Percentiles rank a stretch among this genome's conserved stretches.
Conservation (phyloP, 2,113 vertebrate genomes). For the Nansenia antarctica region DNA sequence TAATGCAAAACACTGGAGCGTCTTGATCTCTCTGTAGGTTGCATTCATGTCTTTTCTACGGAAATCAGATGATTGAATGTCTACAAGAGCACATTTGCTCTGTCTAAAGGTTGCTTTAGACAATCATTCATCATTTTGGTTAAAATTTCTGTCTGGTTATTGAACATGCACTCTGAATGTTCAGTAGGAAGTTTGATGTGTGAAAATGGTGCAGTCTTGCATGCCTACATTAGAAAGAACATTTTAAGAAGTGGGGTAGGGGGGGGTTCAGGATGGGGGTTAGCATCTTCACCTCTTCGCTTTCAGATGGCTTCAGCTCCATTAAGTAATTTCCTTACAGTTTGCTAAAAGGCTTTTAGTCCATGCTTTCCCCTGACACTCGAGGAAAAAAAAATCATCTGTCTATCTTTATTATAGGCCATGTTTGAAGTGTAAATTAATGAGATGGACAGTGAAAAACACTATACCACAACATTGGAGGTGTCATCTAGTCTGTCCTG, state of each 20-base stretch:
- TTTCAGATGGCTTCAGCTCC: conserved; percentile 61
- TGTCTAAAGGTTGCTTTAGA: conserved; percentile 1
- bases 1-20: conserved; percentile 31
- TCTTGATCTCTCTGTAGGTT: conserved; percentile 54
- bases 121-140: conserved; percentile 27
- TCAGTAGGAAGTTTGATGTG: conserved; percentile 48
- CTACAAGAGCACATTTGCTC: neutral
- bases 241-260: conserved; percentile 47
- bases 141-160: conserved; percentile 41
- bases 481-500: conserved; percentile 10
- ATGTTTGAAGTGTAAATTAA: conserved; percentile 46
- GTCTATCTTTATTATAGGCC: conserved; percentile 28
- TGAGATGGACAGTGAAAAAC: conserved; percentile 45
- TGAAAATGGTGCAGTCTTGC: conserved; percentile 43
- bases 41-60: conserved; percentile 14
- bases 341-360: conserved; percentile 77
- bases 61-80: conserved; percentile 13
- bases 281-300: conserved; percentile 52
- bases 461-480: conserved; percentile 26
- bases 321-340: conserved; percentile 77
- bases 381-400: conserved; percentile 33
- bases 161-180: conserved; percentile 42
- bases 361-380: conserved; percentile 59
- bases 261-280: conserved; percentile 34
- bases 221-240: conserved; percentile 54